Conservation (phyloP, 2,797 vertebrate genomes). For the Streptopelia turtur region DNA sequence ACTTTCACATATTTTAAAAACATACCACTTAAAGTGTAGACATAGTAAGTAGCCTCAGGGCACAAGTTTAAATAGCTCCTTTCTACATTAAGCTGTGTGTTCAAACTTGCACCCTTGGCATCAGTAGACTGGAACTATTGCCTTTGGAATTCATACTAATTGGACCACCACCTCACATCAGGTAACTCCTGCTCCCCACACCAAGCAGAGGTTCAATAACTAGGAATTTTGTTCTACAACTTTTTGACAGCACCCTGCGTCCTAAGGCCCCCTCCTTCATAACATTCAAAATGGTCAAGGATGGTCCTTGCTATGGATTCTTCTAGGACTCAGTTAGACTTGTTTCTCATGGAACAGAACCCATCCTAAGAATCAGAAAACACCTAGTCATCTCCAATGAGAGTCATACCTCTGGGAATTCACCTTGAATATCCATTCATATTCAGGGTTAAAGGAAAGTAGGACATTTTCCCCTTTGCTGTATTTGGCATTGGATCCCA, state of each 20-base stretch:
- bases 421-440: background rate
- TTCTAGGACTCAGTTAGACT: background rate
- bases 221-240: background rate
- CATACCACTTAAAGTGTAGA: background rate
- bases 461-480: background rate
- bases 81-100: background rate
- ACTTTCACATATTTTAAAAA: background rate
- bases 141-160: background rate
- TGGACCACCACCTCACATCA: background rate
- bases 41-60: background rate
- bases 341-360: background rate
- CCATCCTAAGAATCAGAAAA: background rate
- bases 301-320: background rate
- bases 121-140: background rate
- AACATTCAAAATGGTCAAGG: background rate
- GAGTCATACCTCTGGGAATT: background rate
- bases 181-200: background rate
- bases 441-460: background rate
- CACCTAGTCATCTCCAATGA: background rate
- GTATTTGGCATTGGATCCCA: background rate
- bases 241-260: background rate
- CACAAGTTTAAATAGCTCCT: background rate
- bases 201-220: background rate
- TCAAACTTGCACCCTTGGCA: background rate
- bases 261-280: background rate